Conservation (phyloP, 2,888 invertebrate genomes). For the Ceratothoa steindachneri region DNA sequence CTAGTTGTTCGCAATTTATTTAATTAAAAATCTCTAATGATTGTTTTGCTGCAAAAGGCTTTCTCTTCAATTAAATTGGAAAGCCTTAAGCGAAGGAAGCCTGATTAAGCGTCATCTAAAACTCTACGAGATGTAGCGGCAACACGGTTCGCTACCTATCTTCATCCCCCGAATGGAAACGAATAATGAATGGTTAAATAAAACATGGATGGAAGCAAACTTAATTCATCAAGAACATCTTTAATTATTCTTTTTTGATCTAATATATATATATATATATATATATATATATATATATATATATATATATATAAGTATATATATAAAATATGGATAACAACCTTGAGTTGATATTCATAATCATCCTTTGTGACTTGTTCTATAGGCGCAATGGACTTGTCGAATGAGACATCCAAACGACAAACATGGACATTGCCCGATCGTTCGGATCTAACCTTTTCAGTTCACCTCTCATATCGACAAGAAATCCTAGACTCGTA, state of each 20-base stretch:
- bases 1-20: background rate
- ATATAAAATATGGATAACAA: background rate
- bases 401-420: no score
- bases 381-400: no score
- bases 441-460: no score
- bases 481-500: no score
- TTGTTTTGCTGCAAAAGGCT: background rate
- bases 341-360: background rate
- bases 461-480: no score
- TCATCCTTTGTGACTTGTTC: no score
- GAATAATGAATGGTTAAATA: background rate
- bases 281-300: conserved; percentile 15
- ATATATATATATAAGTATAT: conserved; percentile 9
- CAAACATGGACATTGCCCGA: no score
- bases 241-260: background rate
- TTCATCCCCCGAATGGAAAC: background rate
- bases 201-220: background rate
- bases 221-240: background rate
- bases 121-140: background rate
- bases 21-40: conserved; percentile 7
- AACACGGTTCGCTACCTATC: background rate
- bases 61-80: background rate
- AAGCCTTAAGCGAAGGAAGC: background rate
- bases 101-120: background rate
- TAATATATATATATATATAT: conserved; percentile 9